Evolutionary conservation across 2,888 invertebrate species (phyloP).

Genomic region (Drosophila meridiana): DNA sequence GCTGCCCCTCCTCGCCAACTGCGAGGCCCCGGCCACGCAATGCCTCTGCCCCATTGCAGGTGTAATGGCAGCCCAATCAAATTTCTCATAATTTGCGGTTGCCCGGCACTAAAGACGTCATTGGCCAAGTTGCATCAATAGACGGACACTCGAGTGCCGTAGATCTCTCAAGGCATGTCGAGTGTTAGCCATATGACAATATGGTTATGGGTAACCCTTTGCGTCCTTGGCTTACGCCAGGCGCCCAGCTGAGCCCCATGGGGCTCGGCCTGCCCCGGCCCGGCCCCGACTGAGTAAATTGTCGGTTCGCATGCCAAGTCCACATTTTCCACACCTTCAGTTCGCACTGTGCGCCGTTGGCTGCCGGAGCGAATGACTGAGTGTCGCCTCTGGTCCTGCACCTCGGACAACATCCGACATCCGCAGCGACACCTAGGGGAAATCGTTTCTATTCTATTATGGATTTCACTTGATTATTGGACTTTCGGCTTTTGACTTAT

Average conservation of each 20-base stretch:
- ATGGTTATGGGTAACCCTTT: neutral
- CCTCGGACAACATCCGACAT: neutral
- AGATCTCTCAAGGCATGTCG: neutral
- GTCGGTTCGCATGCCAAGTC: constrained; percentile 71
- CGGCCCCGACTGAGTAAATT: constrained; percentile 53
- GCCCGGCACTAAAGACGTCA: neutral
- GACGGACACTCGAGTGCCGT: no score
- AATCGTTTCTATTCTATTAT: neutral
- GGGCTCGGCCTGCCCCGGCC: constrained; percentile 3
- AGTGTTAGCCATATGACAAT: neutral
- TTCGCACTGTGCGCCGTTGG: constrained; percentile 39
- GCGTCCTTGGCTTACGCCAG: constrained; percentile 23
- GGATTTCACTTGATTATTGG: neutral
- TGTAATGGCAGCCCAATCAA: neutral
- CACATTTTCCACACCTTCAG: constrained; percentile 73
- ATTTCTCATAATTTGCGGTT: neutral
- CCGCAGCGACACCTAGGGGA: neutral
- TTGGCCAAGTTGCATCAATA: neutral
- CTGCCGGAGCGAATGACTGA: constrained; percentile 15
- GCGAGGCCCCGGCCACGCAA: constrained; percentile 25
- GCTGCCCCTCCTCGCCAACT: constrained; percentile 60
- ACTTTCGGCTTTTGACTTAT: neutral
- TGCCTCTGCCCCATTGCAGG: constrained; percentile 8
- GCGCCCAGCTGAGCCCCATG: constrained; percentile 3
- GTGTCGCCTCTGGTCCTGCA: constrained; percentile 8